phyloP scores from a whole-genome alignment of 2,113 vertebrate genomes.

The Psittacula cyanocephala region DNA sequence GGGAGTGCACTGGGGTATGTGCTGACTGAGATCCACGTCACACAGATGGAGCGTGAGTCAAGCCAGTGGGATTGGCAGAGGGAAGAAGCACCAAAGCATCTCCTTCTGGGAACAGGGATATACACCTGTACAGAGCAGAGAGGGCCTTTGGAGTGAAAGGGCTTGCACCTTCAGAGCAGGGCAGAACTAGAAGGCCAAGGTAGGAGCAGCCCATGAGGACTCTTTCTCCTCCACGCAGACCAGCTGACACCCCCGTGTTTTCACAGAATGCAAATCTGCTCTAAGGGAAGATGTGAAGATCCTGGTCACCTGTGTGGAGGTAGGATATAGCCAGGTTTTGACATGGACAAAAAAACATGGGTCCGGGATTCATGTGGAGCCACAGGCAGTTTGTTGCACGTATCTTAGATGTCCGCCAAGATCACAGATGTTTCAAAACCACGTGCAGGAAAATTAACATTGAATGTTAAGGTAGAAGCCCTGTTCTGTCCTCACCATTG shows the following conservation, averaged over 20 bases:
- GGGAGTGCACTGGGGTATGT: rapidly evolving
- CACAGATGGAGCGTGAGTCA: neutral
- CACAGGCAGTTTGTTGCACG: rapidly evolving
- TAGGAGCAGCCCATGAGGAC: neutral
- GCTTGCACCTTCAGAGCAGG: neutral
- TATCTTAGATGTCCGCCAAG: neutral
- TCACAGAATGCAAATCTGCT: neutral
- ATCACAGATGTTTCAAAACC: neutral
- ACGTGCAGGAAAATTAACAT: neutral
- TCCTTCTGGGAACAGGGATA: neutral
- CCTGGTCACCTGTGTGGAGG: neutral
- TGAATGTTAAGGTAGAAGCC: neutral
- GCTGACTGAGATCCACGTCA: rapidly evolving
- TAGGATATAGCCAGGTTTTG: neutral
- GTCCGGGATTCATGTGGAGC: neutral
- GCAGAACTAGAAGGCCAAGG: neutral
- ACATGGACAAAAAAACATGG: rapidly evolving
- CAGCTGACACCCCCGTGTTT: neutral
- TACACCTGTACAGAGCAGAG: neutral
- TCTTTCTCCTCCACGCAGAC: neutral
- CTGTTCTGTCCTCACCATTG: neutral
- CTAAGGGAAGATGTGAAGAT: neutral
- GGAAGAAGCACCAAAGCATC: rapidly evolving
- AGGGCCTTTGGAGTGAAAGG: neutral
- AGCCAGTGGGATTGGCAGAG: neutral